Conservation (phyloP, 2,113 vertebrate genomes). For the Peromyscus polionotus region DNA sequence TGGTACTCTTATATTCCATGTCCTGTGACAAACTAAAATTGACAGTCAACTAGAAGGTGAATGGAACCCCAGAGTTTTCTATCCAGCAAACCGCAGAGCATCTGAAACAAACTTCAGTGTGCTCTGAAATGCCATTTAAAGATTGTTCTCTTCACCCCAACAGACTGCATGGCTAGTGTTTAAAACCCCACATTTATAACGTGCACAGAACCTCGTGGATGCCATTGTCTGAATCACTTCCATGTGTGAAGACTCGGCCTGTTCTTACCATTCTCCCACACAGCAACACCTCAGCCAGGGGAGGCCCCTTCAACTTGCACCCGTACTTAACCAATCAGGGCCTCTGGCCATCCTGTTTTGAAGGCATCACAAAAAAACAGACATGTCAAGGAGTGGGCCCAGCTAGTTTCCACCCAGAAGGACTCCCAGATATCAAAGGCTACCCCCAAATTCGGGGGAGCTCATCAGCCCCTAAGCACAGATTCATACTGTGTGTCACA, state of each 20-base stretch:
- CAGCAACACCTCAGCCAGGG: not conserved
- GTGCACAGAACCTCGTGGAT: conserved; percentile 52
- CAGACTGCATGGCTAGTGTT: conserved; percentile 26
- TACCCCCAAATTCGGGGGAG: not conserved
- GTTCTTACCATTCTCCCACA: conserved; percentile 2
- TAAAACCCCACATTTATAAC: conserved; percentile 52
- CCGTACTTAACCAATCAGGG: not conserved
- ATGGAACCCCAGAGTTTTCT: not conserved
- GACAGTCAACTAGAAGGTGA: conserved; percentile 32
- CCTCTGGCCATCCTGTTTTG: not conserved
- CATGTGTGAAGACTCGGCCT: not conserved
- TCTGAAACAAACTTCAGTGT: not conserved
- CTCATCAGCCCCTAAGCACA: not conserved
- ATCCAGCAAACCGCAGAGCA: conserved; percentile 2
- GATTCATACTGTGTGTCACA: not conserved
- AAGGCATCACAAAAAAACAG: not conserved
- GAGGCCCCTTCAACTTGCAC: not conserved
- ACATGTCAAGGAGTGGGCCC: not conserved
- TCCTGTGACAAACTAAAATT: conserved; percentile 35
- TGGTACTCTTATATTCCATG: conserved; percentile 10
- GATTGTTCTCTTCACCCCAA: conserved; percentile 32
- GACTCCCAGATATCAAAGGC: not conserved
- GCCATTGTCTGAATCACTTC: conserved; percentile 42
- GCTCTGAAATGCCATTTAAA: conserved; percentile 47
- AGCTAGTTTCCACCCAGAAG: not conserved